phyloP scores from a whole-genome alignment of 2,113 vertebrate species.

The Glaucidium brasilianum region DNA sequence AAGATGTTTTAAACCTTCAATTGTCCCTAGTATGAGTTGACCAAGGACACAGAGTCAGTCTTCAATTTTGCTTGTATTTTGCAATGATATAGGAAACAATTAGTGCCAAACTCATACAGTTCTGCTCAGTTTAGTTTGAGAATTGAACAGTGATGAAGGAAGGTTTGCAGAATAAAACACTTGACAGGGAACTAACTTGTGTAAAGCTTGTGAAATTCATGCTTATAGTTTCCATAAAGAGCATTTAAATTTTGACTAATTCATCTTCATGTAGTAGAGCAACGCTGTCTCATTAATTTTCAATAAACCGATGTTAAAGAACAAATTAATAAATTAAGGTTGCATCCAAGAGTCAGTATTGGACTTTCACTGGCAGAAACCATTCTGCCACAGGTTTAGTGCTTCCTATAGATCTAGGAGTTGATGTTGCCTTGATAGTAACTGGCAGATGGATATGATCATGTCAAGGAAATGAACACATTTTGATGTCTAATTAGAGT shows the following conservation, averaged over 20 bases:
- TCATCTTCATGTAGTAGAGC: background rate
- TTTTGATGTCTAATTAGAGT: background rate
- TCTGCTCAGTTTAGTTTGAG: background rate
- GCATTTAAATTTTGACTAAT: background rate
- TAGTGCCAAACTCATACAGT: background rate
- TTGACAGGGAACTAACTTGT: background rate
- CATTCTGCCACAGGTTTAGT: background rate
- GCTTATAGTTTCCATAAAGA: background rate
- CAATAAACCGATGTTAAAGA: background rate
- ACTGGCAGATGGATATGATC: background rate
- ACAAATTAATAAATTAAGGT: background rate
- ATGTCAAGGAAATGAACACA: background rate
- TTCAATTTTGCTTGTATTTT: background rate
- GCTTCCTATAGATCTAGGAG: background rate
- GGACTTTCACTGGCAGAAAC: background rate
- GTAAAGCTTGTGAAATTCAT: background rate
- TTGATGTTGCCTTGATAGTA: background rate
- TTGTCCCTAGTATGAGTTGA: background rate
- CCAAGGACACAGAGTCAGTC: background rate
- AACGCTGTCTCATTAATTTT: background rate
- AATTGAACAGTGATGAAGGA: background rate
- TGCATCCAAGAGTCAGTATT: background rate
- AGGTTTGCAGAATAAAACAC: background rate
- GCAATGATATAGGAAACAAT: background rate
- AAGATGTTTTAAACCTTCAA: background rate